Evolutionary conservation across 2,113 vertebrate species (phyloP), one percentile per base, ranked within the genome.

Genomic region (Festucalex cinctus): DNA sequence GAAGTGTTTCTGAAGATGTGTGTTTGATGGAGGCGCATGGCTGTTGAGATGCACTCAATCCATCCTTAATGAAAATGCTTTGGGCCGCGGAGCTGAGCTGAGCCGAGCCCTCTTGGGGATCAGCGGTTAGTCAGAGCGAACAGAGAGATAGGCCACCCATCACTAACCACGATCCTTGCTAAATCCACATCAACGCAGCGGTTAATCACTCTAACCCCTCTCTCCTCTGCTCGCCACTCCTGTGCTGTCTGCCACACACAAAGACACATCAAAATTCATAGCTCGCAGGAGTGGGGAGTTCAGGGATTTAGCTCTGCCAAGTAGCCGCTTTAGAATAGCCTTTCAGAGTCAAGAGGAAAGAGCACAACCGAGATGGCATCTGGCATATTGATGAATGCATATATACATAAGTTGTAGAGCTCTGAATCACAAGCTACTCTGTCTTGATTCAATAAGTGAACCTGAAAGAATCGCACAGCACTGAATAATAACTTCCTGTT

Each of bases 51-150:
- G 89, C 92, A 92, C 94, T 94, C 95, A 95, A 95, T 96, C 95
- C 95, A 83, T 92, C 95, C 94, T 98, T 98, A 98, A 98, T 98
- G 96, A 98, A 97, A 98, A 95, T 85, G 91, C 94, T 95, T 92
- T 93, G 90, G 91, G 91, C 93, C 93, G 92, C 92, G 8, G 39
- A 41, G 39, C 10, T 72, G 77, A 74, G 92, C 92, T 94, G 94
- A 94, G 92, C 93, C 95, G 94, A 94, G 92, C 92, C 75, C 90
- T 88, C 86, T 92, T 90, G 93, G 93, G 94, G 94, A 95, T 95
- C 93, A 89, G 78, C 65, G 83, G 88, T 86, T 87, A 88, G 89
- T 88, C 85, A 91, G 92, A 92, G 93, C 75, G 68, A 66, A 94
- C 88, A 87, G 87, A 88, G 92, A 93, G 90, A 90, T 85, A 85